Percentiles rank a stretch among this genome's conserved stretches.
phyloP scores from a whole-genome alignment of 2,888 invertebrate species.

The Monopis laevigella region DNA sequence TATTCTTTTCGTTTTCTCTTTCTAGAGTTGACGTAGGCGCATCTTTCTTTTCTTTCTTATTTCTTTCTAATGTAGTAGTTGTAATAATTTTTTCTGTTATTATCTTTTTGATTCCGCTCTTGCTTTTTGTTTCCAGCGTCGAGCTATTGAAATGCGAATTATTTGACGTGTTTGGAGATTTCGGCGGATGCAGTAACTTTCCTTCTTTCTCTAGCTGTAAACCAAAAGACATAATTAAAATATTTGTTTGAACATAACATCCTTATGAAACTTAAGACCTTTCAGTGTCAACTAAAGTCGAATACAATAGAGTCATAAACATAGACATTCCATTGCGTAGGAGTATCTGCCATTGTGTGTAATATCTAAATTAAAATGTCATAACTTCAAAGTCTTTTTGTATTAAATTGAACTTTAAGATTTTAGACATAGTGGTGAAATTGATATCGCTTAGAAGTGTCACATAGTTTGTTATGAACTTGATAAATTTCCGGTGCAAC shows the following conservation, averaged over 20 bases:
- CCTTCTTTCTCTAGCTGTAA: slow-evolving; percentile 64
- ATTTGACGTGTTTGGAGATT: slow-evolving; percentile 52
- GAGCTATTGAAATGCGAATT: slow-evolving; percentile 49
- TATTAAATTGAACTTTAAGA: too few relatives aligned
- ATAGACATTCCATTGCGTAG: slow-evolving; percentile 39
- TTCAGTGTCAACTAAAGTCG: not conserved
- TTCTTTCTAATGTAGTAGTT: slow-evolving; percentile 52
- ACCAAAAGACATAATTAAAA: not conserved
- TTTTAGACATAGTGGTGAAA: too few relatives aligned
- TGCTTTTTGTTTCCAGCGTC: slow-evolving; percentile 51
- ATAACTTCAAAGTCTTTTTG: too few relatives aligned
- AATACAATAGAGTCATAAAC: slow-evolving; percentile 40
- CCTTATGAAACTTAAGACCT: not conserved
- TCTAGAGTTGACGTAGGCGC: slow-evolving; percentile 45
- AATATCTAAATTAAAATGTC: not conserved
- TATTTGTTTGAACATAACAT: not conserved
- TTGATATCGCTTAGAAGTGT: too few relatives aligned
- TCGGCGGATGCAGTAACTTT: slow-evolving; percentile 50
- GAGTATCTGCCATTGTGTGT: slow-evolving; percentile 14
- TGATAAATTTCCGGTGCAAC: too few relatives aligned
- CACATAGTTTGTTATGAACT: too few relatives aligned
- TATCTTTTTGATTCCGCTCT: slow-evolving; percentile 57
- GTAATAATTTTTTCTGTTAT: slow-evolving; percentile 57
- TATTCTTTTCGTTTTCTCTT: slow-evolving; percentile 59
- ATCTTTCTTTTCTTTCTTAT: slow-evolving; percentile 55